Evolutionary conservation across 2,888 invertebrate species (phyloP).

Genomic region (Drosophila cyrtoloma): DNA sequence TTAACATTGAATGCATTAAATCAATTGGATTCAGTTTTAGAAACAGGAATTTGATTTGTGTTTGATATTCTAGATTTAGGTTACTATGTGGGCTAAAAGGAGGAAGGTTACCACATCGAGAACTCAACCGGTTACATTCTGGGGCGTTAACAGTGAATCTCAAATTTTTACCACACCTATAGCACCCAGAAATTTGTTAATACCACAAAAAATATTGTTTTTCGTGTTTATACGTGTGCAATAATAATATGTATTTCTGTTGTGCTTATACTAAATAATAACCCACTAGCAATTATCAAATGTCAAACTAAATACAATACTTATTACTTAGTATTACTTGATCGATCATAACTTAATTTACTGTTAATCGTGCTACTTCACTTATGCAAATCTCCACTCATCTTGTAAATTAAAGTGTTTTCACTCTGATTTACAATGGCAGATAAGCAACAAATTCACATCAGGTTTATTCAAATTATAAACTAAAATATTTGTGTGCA

Average conservation of each 20-base stretch:
- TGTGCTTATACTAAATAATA: slow-evolving; percentile 2
- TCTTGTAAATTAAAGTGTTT: background rate
- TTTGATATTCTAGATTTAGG: background rate
- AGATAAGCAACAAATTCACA: background rate
- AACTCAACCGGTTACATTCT: background rate
- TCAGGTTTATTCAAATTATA: background rate
- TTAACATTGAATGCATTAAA: slow-evolving; percentile 17
- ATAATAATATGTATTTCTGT: background rate
- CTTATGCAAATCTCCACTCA: slow-evolving; percentile 6
- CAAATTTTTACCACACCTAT: background rate
- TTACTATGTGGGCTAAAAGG: background rate
- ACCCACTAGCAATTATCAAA: slow-evolving; percentile 13
- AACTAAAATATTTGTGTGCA: slow-evolving; percentile 15
- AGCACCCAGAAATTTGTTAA: background rate
- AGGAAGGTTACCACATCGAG: background rate
- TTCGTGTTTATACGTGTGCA: background rate
- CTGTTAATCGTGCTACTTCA: background rate
- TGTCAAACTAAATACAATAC: slow-evolving; percentile 19
- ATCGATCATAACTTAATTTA: slow-evolving; percentile 9
- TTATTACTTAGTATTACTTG: background rate
- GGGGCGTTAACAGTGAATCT: background rate
- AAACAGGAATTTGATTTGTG: background rate
- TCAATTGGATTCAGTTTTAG: background rate
- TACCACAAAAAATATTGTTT: background rate
- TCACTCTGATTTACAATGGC: background rate